Evolutionary conservation across 2,888 invertebrate species (phyloP), one percentile per base, ranked within the genome.

Genomic region (Caenorhabditis drosophilae): DNA sequence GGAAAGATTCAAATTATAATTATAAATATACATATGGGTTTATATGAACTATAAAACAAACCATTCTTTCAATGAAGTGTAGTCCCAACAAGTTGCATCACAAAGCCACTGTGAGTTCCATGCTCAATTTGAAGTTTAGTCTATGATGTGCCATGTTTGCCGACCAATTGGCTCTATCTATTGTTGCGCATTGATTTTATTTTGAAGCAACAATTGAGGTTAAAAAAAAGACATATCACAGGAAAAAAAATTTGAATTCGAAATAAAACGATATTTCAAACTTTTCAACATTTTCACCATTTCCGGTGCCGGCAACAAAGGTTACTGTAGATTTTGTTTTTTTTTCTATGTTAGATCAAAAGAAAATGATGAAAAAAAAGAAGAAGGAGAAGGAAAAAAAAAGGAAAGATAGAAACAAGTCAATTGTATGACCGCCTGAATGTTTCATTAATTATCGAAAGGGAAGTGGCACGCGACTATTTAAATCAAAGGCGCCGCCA

Each of bases 401-500:
- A 40, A 46, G 25, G 25, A 34, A 22, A n/a, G n/a, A n/a, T n/a
- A n/a, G n/a, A n/a, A n/a, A n/a, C n/a, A n/a, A n/a, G n/a, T n/a
- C n/a, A n/a, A n/a, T n/a, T n/a, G n/a, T n/a, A n/a, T n/a, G n/a
- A n/a, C n/a, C n/a, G n/a, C n/a, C n/a, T n/a, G 15, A 16, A 45
- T 49, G 60, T 60, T 53, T 54, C 27, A 61, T 61, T 61, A 61
- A 61, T 61, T 61, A 61, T 63, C 57, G 35, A 49, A 49, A 49
- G 53, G 57, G 47, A 50, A n/a, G n/a, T n/a, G 54, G 58, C 64
- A 64, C 58, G 58, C 58, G 64, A 63, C 64, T 25, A 31, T 54
- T 46, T 58, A 46, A 64, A n/a, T n/a, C n/a, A n/a, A 64, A 64
- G 58, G 40, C 31, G 34, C 58, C 64, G 64, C 64, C 55, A 59